Evolutionary conservation across 92 coral and sea anemone species (phyloP), one percentile per base, ranked within the genome.

Genomic region (Parazoanthus swiftii): DNA sequence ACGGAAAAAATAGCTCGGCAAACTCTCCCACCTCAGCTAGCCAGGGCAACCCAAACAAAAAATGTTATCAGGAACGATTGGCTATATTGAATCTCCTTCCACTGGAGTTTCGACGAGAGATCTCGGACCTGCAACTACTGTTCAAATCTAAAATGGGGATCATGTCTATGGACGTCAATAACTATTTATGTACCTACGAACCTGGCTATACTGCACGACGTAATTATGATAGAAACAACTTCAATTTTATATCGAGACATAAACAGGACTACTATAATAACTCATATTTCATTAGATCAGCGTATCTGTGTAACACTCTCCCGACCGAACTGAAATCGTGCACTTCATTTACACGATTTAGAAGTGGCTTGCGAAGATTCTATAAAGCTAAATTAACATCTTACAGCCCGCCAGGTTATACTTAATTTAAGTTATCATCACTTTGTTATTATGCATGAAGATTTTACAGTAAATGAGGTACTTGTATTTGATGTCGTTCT

Each of bases 41-140:
- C n/a, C n/a, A n/a, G n/a, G n/a, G n/a, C n/a, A n/a, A 67, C 23
- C 39, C 50, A 36, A 36, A 6, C 46, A 74, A 18, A 37, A 74
- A 2, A 74, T 74, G 79, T 16, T 36, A 33, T 78, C 76, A 51
- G 56, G 50, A 51, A 39, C 76, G 81, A 44, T 35, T 85, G 16
- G 38, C 68, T 70, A 15, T 35, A 68, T 76, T 85, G 20, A 86
- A 48, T 33, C 76, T 37, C 25, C 54, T 85, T 23, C 91, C 91
- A 42, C 65, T 85, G 7, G 89, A 85, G 48, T 76, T 67, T 54
- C 81, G 91, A 50, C 76, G 91, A 59, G 89, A 85, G 84, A 76
- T 89, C 38, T 33, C 76, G 13, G 85, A 85, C 76, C 75, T 85
- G 36, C 23, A 70, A 74, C 74, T 89, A 16, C 84, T 89, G 6